Percentiles rank a stretch among this genome's conserved stretches.
phyloP scores from a whole-genome alignment of 2,888 invertebrate genomes.

The Campoplex nolae region DNA sequence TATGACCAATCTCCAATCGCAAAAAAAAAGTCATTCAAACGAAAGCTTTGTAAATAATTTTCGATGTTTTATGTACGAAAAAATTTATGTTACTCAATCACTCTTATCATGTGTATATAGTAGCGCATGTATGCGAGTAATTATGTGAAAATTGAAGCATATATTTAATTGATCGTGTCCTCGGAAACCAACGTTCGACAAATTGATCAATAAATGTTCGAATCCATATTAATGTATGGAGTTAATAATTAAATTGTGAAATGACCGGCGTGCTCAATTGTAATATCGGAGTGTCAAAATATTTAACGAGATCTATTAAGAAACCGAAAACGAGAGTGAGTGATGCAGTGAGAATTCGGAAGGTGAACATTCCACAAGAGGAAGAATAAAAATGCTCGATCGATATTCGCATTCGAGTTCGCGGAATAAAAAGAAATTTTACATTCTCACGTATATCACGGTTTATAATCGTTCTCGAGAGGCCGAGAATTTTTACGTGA shows the following conservation, averaged over 20 bases:
- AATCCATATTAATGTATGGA: background rate
- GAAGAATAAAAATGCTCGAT: slow-evolving; percentile 24
- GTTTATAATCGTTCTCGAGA: slow-evolving; percentile 51
- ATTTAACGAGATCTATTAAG: slow-evolving; percentile 44
- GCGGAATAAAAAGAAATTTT: slow-evolving; percentile 49
- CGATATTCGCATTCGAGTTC: slow-evolving; percentile 36
- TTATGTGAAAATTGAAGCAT: background rate
- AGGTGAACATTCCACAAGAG: background rate
- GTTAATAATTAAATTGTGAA: slow-evolving; percentile 1
- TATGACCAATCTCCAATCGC: no score
- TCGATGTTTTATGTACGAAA: background rate
- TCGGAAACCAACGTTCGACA: background rate
- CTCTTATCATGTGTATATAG: background rate
- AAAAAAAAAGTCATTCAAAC: background rate
- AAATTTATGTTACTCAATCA: background rate
- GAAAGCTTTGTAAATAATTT: background rate
- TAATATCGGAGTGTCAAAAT: slow-evolving; percentile 24
- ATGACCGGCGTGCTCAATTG: background rate
- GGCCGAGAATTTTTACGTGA: slow-evolving; percentile 46
- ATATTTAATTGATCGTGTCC: background rate
- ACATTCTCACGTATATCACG: slow-evolving; percentile 35
- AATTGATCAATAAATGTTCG: slow-evolving; percentile 5
- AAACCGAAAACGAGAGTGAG: slow-evolving; percentile 12
- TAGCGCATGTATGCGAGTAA: background rate
- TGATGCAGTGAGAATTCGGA: slow-evolving; percentile 33